Evolutionary conservation across 2,888 invertebrate species (phyloP), one percentile per base, ranked within the genome.

Genomic region (Cephus spinipes): DNA sequence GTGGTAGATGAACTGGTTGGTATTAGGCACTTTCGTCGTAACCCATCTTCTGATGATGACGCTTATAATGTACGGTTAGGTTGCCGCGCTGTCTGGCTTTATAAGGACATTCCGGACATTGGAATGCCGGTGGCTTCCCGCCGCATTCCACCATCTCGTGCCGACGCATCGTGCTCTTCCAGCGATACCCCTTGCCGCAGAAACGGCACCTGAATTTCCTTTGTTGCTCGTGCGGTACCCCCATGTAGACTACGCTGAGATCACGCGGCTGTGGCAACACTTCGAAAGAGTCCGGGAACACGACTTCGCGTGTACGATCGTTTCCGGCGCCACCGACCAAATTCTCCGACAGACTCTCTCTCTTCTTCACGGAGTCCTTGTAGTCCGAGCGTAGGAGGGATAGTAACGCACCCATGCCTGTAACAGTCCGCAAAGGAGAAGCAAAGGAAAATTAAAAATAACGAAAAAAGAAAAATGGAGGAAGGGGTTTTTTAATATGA

Each of bases 121-220:
- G 95, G 92, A 96, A 96, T 81, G 95, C 94, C 0, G 96, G 96
- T 82, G 96, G 95, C 90, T 96, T 97, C 82, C 96, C 96, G 73
- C 96, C 96, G 92, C 96, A 96, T 92, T 96, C 96, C 81, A 96
- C 96, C 92, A 95, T 95, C 92, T 96, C 96, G 92, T 97, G 97
- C 6, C 96, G 94, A 15, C 96, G 93, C 93, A 96, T 93, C 80
- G 96, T 96, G 75, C 96, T 96, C 92, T 96, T 97, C 96, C 97
- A 97, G 87, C 96, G 94, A 92, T 97, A 97, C 83, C 95, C 94
- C 91, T 97, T 97, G 82, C 97, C 96, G 92, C 97, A 97, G 90
- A 96, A 96, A 76, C 96, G 94, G 89, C 97, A 97, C 75, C 96
- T 94, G 92, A 96, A 96, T 88, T 95, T 95, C 4, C 94, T 92